Conservation (phyloP, 2,797 vertebrate genomes). For the Artibeus jamaicensis region DNA sequence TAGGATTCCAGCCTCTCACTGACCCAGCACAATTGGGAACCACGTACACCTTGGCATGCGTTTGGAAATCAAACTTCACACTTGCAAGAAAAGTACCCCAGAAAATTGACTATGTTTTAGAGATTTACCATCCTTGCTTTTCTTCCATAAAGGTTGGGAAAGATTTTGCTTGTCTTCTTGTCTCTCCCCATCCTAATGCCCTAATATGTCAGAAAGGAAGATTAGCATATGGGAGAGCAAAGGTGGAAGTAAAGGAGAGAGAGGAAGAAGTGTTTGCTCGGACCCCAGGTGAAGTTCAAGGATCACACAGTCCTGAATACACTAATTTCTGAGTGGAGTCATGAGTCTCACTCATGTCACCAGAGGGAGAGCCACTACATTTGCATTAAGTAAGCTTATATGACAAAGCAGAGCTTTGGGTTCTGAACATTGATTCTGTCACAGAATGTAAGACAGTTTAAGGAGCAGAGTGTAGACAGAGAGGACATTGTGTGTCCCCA, state of each 20-base stretch:
- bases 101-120: slow-evolving; percentile 61
- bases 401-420: no score
- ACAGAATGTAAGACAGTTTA: no score
- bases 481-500: background rate
- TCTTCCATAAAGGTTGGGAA: slow-evolving; percentile 78
- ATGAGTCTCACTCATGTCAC: background rate
- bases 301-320: background rate
- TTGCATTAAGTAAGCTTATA: no score
- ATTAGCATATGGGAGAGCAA: background rate
- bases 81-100: slow-evolving; percentile 65
- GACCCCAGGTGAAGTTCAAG: background rate
- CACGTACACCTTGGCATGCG: slow-evolving; percentile 61
- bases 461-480: background rate
- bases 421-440: no score
- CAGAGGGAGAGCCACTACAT: no score
- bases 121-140: slow-evolving; percentile 63
- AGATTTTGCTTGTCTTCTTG: background rate
- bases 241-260: background rate
- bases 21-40: slow-evolving; percentile 43
- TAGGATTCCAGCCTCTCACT: background rate
- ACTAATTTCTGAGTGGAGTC: background rate
- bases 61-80: slow-evolving; percentile 43
- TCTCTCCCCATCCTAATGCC: background rate
- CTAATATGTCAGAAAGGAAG: background rate
- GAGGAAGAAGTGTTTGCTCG: background rate